Evolutionary conservation across 35 echinoderm and acorn worm species (phyloP).

Genomic region (Ophioderma brevispina): DNA sequence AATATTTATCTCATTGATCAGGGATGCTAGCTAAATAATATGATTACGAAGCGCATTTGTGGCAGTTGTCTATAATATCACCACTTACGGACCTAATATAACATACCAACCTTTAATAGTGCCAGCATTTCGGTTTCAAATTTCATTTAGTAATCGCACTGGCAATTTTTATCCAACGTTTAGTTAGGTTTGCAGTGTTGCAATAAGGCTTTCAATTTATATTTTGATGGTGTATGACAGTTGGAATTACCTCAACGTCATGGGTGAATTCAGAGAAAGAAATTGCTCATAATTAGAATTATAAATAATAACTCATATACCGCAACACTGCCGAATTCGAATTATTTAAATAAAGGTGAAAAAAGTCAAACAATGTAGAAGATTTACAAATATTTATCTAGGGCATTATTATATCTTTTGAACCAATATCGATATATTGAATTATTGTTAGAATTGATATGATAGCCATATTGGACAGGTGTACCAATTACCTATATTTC

Average conservation of each 20-base stretch:
- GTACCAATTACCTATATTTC: background rate
- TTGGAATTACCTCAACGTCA: background rate
- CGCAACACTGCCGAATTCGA: background rate
- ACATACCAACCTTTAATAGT: too few species aligned
- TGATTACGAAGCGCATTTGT: too few species aligned
- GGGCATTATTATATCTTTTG: background rate
- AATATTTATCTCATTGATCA: too few species aligned
- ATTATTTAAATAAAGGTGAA: background rate
- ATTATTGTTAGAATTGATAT: background rate
- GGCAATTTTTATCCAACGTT: too few species aligned
- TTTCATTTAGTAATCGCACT: too few species aligned
- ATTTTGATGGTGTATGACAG: background rate
- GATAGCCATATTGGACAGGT: background rate
- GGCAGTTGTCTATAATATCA: too few species aligned
- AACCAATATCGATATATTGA: background rate
- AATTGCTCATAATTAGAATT: background rate
- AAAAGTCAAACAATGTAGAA: background rate
- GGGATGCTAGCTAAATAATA: too few species aligned
- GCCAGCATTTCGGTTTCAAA: too few species aligned
- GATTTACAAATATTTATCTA: background rate
- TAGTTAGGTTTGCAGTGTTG: too few species aligned
- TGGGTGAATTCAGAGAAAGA: background rate
- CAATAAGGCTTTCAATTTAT: background rate
- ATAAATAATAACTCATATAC: background rate
- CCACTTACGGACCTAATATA: too few species aligned